These are phyloP conservation scores for Leucophenga montana DNA, from an alignment of 2,888 invertebrate species.

Conservation along the genomic window DNA sequence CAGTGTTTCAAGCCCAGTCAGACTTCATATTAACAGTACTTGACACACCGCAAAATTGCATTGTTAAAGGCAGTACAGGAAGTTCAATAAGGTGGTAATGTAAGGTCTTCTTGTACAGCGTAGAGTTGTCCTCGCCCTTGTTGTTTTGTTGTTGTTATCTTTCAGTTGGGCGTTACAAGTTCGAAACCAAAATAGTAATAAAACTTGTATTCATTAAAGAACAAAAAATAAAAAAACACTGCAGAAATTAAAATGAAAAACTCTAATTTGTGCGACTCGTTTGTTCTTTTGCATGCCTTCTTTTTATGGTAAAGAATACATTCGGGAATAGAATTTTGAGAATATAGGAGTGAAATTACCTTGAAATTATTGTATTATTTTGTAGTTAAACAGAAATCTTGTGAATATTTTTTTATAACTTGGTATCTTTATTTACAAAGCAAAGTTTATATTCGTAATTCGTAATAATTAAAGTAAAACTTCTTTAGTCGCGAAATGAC, in stretches of 20 bases:
- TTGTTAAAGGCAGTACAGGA: neutral
- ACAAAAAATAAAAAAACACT: neutral
- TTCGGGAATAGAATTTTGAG: neutral
- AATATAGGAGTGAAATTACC: no score
- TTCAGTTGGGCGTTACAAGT: conserved; percentile 36
- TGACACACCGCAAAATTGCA: conserved; percentile 21
- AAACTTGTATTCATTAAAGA: neutral
- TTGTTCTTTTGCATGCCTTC: neutral
- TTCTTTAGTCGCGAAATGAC: no score
- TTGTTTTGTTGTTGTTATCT: conserved; percentile 13
- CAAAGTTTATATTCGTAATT: no score
- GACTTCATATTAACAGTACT: conserved; percentile 12
- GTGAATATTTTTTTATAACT: no score
- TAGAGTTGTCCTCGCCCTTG: neutral
- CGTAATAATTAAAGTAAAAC: no score
- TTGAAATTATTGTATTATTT: neutral
- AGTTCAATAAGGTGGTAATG: neutral
- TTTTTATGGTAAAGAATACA: neutral
- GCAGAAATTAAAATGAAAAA: neutral
- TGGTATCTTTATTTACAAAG: no score
- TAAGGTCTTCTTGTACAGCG: no score
- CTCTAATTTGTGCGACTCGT: neutral
- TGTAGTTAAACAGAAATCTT: no score
- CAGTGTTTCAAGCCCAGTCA: neutral
- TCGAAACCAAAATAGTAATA: conserved; percentile 7